A percentile compares a stretch with the other conserved stretches of the same genome.
Evolutionary conservation across 2,888 invertebrate genomes (phyloP).

Genomic region (Heliconius charithonia): DNA sequence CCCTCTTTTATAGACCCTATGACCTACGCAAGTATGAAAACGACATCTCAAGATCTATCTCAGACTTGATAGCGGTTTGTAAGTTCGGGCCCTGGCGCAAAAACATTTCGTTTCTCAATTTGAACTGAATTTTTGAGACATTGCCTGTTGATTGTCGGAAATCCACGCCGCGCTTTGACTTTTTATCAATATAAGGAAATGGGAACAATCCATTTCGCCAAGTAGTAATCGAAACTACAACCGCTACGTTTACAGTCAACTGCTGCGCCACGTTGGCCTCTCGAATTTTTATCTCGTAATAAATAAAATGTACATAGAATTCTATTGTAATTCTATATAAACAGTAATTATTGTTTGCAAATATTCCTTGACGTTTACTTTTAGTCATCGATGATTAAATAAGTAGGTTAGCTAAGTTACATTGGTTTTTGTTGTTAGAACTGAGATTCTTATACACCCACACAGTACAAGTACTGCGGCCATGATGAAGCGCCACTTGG

Average conservation of each 20-base stretch:
- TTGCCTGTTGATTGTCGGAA: too few relatives aligned
- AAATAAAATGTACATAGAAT: neutral
- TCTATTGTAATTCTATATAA: neutral
- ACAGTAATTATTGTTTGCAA: neutral
- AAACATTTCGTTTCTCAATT: too few relatives aligned
- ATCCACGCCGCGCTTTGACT: too few relatives aligned
- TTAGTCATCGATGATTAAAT: conserved; percentile 18
- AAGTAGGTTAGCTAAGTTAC: conserved; percentile 7
- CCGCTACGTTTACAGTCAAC: too few relatives aligned
- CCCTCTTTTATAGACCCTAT: neutral
- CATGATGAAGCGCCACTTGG: conserved; percentile 21
- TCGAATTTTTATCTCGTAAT: too few relatives aligned
- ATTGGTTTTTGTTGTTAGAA: conserved; percentile 22
- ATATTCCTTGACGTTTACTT: neutral
- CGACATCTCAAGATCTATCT: too few relatives aligned
- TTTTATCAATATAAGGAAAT: neutral
- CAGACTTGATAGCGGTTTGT: too few relatives aligned
- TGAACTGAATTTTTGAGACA: too few relatives aligned
- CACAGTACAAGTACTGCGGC: neutral
- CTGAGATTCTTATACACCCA: conserved; percentile 8
- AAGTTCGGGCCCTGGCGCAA: too few relatives aligned
- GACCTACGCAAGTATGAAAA: too few relatives aligned
- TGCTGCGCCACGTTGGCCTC: too few relatives aligned
- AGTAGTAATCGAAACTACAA: too few relatives aligned
- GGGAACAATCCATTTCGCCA: neutral